These are phyloP conservation scores for Lysandra coridon DNA, from an alignment of 2,888 invertebrate genomes.

Conservation along the genomic window DNA sequence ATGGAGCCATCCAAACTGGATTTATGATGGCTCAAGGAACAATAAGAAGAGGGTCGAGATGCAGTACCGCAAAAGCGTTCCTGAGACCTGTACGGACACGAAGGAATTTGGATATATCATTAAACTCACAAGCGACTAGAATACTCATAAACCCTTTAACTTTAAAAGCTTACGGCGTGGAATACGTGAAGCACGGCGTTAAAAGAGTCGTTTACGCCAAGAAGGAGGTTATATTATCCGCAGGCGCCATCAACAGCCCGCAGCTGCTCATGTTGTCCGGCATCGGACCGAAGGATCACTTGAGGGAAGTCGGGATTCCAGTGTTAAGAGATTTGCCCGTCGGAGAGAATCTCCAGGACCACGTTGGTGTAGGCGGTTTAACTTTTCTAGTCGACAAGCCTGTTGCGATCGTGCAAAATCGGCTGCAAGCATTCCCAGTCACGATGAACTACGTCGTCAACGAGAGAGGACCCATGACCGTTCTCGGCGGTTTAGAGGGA, in stretches of 20 bases:
- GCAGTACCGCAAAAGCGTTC: conserved; percentile 94
- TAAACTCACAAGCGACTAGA: conserved; percentile 89
- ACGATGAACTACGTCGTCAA: conserved; percentile 90
- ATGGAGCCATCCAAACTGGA: conserved; percentile 89
- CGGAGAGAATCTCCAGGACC: conserved; percentile 92
- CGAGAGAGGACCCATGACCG: conserved; percentile 85
- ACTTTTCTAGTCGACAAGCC: conserved; percentile 91
- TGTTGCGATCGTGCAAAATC: conserved; percentile 89
- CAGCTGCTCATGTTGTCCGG: conserved; percentile 96
- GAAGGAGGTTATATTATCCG: conserved; percentile 92
- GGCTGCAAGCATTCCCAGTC: conserved; percentile 87
- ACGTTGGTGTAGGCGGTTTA: conserved; percentile 91
- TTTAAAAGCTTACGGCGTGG: conserved; percentile 89
- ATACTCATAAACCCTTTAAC: conserved; percentile 87
- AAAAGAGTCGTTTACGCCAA: conserved; percentile 85
- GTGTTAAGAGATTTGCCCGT: conserved; percentile 88
- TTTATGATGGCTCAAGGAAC: conserved; percentile 92
- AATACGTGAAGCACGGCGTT: conserved; percentile 87
- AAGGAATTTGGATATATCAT: conserved; percentile 88
- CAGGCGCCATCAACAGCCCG: conserved; percentile 95
- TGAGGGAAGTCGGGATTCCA: conserved; percentile 85
- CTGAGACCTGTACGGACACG: conserved; percentile 87
- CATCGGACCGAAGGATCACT: conserved; percentile 86
- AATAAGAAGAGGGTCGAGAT: conserved; percentile 87
- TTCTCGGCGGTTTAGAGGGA: conserved; percentile 92